phyloP scores from a whole-genome alignment of 2,797 vertebrate genomes.

The Myotis myotis region DNA sequence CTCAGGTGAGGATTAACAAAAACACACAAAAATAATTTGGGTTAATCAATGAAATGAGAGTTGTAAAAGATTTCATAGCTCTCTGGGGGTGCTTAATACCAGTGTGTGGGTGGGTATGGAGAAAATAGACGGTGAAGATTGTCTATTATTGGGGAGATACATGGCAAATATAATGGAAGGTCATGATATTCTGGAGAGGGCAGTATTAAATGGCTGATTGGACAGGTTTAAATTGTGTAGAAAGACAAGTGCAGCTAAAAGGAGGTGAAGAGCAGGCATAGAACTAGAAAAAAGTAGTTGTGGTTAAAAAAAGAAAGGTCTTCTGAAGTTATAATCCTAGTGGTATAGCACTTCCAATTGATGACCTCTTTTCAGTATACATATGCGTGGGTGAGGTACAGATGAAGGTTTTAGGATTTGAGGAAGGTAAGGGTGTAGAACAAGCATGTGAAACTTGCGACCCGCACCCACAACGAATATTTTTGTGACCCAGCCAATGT shows the following conservation, averaged over 20 bases:
- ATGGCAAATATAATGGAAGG: neutral
- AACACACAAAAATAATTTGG: neutral
- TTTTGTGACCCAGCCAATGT: too few species aligned
- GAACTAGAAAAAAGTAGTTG: neutral
- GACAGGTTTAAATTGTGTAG: neutral
- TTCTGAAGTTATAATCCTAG: neutral
- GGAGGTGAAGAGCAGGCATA: neutral
- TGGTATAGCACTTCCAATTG: neutral
- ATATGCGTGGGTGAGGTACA: neutral
- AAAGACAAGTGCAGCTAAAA: neutral
- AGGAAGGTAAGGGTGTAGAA: neutral
- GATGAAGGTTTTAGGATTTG: slow-evolving; percentile 3
- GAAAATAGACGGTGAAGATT: slow-evolving; percentile 18
- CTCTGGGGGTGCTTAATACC: slow-evolving; percentile 32
- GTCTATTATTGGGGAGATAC: neutral
- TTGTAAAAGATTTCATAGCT: slow-evolving; percentile 39
- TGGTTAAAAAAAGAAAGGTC: neutral
- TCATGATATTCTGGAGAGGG: neutral
- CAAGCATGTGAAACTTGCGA: too few species aligned
- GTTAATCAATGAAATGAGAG: slow-evolving; percentile 48
- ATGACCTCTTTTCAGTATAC: neutral
- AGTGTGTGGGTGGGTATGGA: neutral
- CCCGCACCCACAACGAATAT: too few species aligned
- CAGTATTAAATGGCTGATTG: neutral
- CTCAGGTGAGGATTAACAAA: too few species aligned